A percentile compares a stretch with the other conserved stretches of the same genome.
Conservation (phyloP, 2,888 invertebrate species). For the Andrena fulva region DNA sequence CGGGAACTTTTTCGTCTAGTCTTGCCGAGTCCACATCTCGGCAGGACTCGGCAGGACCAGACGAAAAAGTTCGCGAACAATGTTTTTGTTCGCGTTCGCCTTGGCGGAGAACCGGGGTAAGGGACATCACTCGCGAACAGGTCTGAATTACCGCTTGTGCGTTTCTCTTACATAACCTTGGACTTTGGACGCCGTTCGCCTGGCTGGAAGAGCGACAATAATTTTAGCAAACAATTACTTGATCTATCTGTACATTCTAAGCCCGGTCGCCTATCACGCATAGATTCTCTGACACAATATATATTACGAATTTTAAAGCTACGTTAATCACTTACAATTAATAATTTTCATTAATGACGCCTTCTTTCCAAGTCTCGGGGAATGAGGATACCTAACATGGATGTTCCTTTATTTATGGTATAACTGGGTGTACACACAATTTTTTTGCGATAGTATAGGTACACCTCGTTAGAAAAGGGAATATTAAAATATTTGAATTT, state of each 20-base stretch:
- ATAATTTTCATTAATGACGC: background rate
- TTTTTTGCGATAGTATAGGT: too few relatives aligned
- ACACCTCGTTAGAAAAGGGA: too few relatives aligned
- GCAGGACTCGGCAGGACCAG: too few relatives aligned
- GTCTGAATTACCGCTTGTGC: constrained; percentile 30
- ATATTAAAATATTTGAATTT: too few relatives aligned
- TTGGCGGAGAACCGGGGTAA: background rate
- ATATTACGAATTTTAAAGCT: constrained; percentile 3
- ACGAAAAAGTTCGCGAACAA: too few relatives aligned
- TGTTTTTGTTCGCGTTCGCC: too few relatives aligned
- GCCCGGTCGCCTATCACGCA: background rate
- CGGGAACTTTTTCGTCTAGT: too few relatives aligned
- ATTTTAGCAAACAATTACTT: constrained; percentile 65
- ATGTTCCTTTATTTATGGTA: too few relatives aligned
- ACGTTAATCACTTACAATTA: background rate
- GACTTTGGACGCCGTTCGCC: constrained; percentile 61
- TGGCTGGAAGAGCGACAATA: constrained; percentile 46
- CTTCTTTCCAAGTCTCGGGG: background rate
- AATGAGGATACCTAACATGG: too few relatives aligned
- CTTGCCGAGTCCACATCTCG: too few relatives aligned
- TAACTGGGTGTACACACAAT: too few relatives aligned
- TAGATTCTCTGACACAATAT: background rate
- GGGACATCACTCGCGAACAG: constrained; percentile 14
- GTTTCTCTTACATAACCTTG: constrained; percentile 59
- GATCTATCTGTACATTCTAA: constrained; percentile 37